A percentile compares a stretch with the other conserved stretches of the same genome.
Evolutionary conservation across 1,140 invertebrate genomes (phyloP).

Genomic region (Caenorhabditis briggsae): DNA sequence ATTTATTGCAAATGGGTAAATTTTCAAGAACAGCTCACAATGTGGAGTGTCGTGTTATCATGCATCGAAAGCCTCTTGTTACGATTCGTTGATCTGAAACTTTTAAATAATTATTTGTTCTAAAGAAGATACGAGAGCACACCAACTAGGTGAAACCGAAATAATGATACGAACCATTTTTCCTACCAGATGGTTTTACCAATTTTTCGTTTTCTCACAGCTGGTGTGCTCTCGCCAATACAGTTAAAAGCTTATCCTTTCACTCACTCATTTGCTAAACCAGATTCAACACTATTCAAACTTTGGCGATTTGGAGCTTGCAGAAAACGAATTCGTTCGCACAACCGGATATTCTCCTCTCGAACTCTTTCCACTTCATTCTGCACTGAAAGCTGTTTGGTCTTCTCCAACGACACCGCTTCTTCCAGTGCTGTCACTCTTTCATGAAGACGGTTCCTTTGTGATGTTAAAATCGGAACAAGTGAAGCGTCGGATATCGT

Average conservation of each 20-base stretch:
- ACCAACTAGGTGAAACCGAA: no score
- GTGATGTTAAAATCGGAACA: conserved; percentile 51
- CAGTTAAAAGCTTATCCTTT: neutral
- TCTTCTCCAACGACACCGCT: conserved; percentile 36
- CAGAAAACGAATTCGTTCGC: conserved; percentile 58
- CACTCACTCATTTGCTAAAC: conserved; percentile 31
- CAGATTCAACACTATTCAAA: neutral
- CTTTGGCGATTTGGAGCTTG: conserved; percentile 26
- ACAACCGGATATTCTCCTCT: conserved; percentile 60
- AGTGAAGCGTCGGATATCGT: conserved; percentile 24
- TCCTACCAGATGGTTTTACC: no score
- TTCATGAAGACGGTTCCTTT: conserved; percentile 55
- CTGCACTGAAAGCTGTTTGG: conserved; percentile 32
- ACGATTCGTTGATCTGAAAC: conserved; percentile 23
- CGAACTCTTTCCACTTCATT: conserved; percentile 58
- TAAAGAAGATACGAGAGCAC: no score
- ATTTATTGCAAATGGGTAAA: neutral
- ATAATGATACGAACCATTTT: no score
- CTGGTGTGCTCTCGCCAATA: neutral
- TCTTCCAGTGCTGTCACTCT: conserved; percentile 50
- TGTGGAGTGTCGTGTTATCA: conserved; percentile 60
- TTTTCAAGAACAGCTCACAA: conserved; percentile 11
- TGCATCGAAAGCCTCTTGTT: conserved; percentile 54
- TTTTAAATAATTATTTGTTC: neutral
- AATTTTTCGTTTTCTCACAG: no score